Base-by-base conservation (phyloP, 2,113 vertebrate species). In the Brachyhypopomus occidentalis region DNA sequence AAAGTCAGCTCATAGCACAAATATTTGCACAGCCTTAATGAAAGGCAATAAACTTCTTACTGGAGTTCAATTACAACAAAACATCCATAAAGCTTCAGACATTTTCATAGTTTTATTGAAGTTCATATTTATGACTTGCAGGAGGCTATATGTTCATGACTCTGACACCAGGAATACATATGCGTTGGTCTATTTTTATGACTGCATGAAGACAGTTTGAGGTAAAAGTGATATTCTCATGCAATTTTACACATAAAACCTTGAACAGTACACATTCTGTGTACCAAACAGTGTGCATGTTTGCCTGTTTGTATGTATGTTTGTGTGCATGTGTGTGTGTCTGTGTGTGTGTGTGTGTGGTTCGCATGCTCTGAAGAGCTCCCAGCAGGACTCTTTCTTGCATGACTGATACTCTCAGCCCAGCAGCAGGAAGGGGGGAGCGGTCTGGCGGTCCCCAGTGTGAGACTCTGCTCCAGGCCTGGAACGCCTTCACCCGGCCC, bases 361-460 rank as follows among this genome's bases (percentile, higher is more conserved):
- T 84, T 75, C 63, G 86, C 86, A 87, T 88, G 87, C 89, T 85
- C 55, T 67, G 62, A 78, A 63, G 58, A 36, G 77, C 75, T 78
- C 86, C 78, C 86, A 77, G 80, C 59, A 75, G 76, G 72, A 72
- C 81, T 73, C 74, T 81, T 85, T 84, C 81, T 82, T 86, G 86
- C 89, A 78, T 91, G 86, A 89, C 89, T 87, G 88, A 63, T 80
- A 84, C 76, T 88, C 82, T 83, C 25, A 84, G 87, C 88, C 89
- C 86, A 87, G 82, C 84, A 77, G 86, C 86, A 63, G 56, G 60
- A 55, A 27, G 85, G 84, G 69, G 73, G 69, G 58, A 62, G 36
- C 16, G 75, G 77, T 79, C 82, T 30, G 73, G 48, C 80, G 83
- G 87, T 84, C 89, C 87, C 72, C 83, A 89, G 89, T 79, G 77